Percentiles rank a stretch among this genome's conserved stretches.
phyloP scores from a whole-genome alignment of 1,140 invertebrate species.

The Protaetia brevitarsis region DNA sequence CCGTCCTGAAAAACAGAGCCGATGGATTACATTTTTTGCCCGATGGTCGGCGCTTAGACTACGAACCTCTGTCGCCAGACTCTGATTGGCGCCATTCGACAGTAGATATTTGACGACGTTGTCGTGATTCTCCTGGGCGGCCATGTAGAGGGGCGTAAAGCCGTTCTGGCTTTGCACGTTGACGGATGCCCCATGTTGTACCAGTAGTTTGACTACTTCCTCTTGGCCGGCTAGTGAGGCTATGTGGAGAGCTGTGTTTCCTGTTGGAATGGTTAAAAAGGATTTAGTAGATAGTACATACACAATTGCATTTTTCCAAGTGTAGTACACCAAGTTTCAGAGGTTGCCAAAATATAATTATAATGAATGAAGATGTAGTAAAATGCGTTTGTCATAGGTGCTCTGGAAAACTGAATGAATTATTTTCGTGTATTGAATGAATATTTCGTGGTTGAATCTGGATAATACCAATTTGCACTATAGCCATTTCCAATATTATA shows the following conservation, averaged over 20 bases:
- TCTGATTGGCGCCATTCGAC: constrained; percentile 95
- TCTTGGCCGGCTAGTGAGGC: constrained; percentile 96
- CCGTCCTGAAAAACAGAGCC: constrained; percentile 72
- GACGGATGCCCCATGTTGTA: constrained; percentile 92
- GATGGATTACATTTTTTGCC: constrained; percentile 1
- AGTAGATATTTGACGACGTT: constrained; percentile 92
- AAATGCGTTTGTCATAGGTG: no score
- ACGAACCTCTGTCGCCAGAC: constrained; percentile 93
- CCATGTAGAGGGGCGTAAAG: constrained; percentile 99
- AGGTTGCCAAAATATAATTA: no score
- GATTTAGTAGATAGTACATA: neutral
- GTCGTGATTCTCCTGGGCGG: constrained; percentile 98
- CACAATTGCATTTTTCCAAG: neutral
- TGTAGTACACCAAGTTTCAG: neutral
- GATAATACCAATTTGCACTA: no score
- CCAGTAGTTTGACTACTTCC: constrained; percentile 90
- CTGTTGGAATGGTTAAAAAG: neutral
- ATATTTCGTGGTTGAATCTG: no score
- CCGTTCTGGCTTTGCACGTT: constrained; percentile 99
- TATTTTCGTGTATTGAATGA: no score
- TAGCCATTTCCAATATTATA: no score
- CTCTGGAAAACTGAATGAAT: no score
- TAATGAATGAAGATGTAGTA: no score
- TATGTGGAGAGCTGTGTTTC: constrained; percentile 96
- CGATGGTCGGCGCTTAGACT: no score